Evolutionary conservation across 2,113 vertebrate genomes (phyloP), one percentile per base, ranked within the genome.

Genomic region (Tenebrosternarchus preto): DNA sequence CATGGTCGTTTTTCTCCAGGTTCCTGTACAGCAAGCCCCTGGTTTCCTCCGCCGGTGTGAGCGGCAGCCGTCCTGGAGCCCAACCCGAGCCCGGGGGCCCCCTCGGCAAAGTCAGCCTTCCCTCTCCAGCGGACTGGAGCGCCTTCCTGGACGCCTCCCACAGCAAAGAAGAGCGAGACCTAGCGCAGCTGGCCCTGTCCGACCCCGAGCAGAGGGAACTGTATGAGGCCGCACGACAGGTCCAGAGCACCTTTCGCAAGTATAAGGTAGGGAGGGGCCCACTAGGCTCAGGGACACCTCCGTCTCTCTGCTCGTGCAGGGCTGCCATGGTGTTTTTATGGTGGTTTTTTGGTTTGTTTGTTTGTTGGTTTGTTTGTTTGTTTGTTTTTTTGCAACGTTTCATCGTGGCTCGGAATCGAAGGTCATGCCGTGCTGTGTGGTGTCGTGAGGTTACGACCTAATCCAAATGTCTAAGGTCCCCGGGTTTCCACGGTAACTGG

Each of bases 181-280:
- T 97, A 76, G 95, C 96, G 81, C 96, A 96, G 94, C 92, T 99
- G 68, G 94, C 95, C 43, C 93, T 98, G 91, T 97, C 95, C 5
- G 97, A 99, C 85, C 93, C 96, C 1, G 96, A 99, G 85, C 97
- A 98, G 90, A 90, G 94, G 82, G 96, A 98, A 67, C 94, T 99
- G 85, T 96, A 96, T 16, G 97, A 97, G 88, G 96, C 96, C 33
- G 96, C 97, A 86, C 94, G 95, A 86, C 95, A 96, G 59, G 95
- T 98, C 90, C 96, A 98, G 91, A 97, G 95, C 60, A 94, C 95
- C 85, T 97, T 99, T 94, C 95, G 96, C 91, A 98, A 96, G 87
- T 96, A 97, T 81, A 98, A 99, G 96, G 95, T 96, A 88, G 0
- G 82, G 83, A 69, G 19, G 27, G 43, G 70, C 39, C 71, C 67